These are phyloP conservation scores for Bettongia penicillata DNA, from an alignment of 2,113 vertebrate genomes.

Conservation along the genomic window DNA sequence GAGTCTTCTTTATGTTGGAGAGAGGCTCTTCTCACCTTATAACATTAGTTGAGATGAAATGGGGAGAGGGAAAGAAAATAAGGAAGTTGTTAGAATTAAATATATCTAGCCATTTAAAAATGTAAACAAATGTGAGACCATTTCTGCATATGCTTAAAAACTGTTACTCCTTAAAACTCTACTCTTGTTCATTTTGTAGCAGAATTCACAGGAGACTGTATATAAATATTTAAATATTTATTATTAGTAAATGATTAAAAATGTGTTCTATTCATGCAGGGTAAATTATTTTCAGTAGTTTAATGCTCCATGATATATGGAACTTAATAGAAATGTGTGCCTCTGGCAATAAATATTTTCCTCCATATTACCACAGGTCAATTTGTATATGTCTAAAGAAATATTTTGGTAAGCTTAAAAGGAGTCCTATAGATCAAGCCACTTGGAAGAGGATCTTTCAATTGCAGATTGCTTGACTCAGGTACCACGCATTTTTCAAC, in stretches of 20 bases:
- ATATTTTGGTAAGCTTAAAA: neutral
- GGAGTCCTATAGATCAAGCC: neutral
- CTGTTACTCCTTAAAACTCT: conserved; percentile 38
- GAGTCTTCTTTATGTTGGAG: neutral
- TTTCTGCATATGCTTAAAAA: neutral
- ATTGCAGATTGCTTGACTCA: neutral
- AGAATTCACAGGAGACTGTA: conserved; percentile 25
- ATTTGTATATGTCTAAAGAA: conserved; percentile 27
- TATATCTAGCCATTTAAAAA: neutral
- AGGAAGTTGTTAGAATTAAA: neutral
- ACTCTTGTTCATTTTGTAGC: conserved; percentile 7
- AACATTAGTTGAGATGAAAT: neutral
- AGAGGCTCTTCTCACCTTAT: neutral
- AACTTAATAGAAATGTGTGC: conserved; percentile 32
- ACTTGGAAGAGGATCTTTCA: neutral
- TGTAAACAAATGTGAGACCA: neutral
- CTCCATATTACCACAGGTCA: neutral
- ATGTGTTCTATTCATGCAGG: conserved; percentile 21
- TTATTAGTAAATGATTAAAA: conserved; percentile 63
- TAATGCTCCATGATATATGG: conserved; percentile 30
- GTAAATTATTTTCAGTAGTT: conserved; percentile 47
- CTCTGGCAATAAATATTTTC: conserved; percentile 36
- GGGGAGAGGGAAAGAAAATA: neutral
- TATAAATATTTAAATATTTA: conserved; percentile 54
- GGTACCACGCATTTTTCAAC: neutral